Conservation (phyloP, 2,797 vertebrate species). For the Astyanax mexicanus region DNA sequence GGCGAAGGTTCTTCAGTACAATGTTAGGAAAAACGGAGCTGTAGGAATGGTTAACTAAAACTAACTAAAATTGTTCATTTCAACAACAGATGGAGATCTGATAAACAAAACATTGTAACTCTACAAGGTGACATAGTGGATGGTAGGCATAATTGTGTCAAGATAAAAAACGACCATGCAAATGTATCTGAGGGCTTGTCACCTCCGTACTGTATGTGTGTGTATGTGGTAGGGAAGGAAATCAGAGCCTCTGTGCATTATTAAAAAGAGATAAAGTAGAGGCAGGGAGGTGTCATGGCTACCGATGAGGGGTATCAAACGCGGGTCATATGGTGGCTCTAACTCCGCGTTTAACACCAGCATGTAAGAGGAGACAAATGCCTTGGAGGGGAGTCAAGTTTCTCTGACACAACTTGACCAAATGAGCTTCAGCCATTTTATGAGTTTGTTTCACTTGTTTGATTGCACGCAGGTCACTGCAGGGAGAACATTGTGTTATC, state of each 20-base stretch:
- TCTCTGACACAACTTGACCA: slow-evolving; percentile 4
- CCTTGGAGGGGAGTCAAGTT: slow-evolving; percentile 24
- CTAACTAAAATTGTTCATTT: too few species aligned
- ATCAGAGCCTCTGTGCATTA: slow-evolving; percentile 52
- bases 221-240: slow-evolving; percentile 19
- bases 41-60: too few species aligned
- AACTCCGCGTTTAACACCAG: slow-evolving; percentile 46
- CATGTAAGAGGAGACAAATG: slow-evolving; percentile 39
- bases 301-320: slow-evolving; percentile 18
- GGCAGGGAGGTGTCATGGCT: slow-evolving; percentile 13
- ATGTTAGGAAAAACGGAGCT: too few species aligned
- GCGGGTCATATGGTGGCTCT: slow-evolving; percentile 30
- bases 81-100: too few species aligned
- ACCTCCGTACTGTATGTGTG: not conserved
- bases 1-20: too few species aligned
- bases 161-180: too few species aligned
- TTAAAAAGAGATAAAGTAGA: slow-evolving; percentile 31
- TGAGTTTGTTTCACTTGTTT: slow-evolving; percentile 7
- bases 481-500: not conserved
- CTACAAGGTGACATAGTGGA: too few species aligned
- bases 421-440: slow-evolving; percentile 20
- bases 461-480: slow-evolving; percentile 8
- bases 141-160: too few species aligned
- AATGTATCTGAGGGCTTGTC: not conserved
- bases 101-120: too few species aligned